Evolutionary conservation across 1,140 invertebrate genomes (phyloP), one percentile per base, ranked within the genome.

Genomic region (Adelges cooleyi): DNA sequence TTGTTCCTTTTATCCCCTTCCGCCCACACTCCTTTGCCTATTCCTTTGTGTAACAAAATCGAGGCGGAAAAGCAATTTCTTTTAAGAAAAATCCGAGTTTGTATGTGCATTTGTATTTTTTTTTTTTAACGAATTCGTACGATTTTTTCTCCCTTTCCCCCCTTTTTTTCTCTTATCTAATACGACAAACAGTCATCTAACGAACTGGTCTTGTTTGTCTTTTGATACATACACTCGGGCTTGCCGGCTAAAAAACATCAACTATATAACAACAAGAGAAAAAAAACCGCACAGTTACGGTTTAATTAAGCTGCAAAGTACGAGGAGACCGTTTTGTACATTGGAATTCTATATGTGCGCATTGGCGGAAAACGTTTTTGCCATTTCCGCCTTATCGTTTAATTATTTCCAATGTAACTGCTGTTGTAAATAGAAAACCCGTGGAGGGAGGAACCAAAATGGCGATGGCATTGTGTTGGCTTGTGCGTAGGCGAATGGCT

Each of bases 271-370:
- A 44, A 44, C n/a, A 44, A 44, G 4, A 44, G 3, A n/a, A 15
- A 44, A n/a, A 44, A 5, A 44, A 44, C 29, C 29, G 11, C 29
- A 62, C 10, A 42, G 56, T 46, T 62, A 62, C 42, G 22, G 42
- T 62, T 62, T 62, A 62, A 62, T 62, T 62, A 62, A 62, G 42
- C 42, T n/a, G n/a, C 42, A 40, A 62, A 48, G 56, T 62, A 48
- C 33, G 29, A 29, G 25, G 2, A 11, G n/a, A 33, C 40, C 23
- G 29, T 44, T n/a, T 44, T 44, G 42, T 33, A 15, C 23, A 29
- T 10, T 46, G 22, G 40, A 25, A 25, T 46, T 29, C 44, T 48
- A 10, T 20, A 1, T 27, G 44, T 29, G 23, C n/a, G 6, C 13
- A 46, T 10, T n/a, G n/a, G 27, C 29, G 18, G 15, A 59, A 59